Evolutionary conservation across 2,797 vertebrate genomes (phyloP).

Genomic region (Chiroxiphia lanceolata): DNA sequence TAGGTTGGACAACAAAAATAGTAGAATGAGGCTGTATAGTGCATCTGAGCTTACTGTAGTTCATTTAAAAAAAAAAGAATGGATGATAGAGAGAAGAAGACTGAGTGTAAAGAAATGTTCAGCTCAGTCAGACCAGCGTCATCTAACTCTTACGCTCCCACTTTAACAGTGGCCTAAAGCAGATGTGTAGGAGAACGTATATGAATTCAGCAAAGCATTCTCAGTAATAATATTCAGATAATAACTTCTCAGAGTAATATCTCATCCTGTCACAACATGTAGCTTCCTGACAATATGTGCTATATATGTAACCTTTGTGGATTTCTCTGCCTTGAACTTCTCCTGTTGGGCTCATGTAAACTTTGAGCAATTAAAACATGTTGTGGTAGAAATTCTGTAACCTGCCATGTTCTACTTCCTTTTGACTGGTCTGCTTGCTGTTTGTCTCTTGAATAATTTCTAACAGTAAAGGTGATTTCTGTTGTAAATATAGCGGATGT

Average conservation of each 20-base stretch:
- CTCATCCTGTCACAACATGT: background rate
- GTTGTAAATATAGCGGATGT: background rate
- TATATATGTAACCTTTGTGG: background rate
- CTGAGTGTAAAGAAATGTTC: background rate
- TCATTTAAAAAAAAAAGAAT: background rate
- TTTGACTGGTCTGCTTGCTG: background rate
- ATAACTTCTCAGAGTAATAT: too few species aligned
- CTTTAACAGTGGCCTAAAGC: background rate
- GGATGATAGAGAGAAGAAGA: background rate
- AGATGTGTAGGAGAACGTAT: background rate
- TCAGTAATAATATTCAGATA: too few species aligned
- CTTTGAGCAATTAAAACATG: background rate
- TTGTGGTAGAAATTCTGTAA: background rate
- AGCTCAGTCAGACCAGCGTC: background rate
- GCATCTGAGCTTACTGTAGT: background rate
- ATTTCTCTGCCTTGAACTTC: background rate
- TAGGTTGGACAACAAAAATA: slow-evolving; percentile 55
- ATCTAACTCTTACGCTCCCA: background rate
- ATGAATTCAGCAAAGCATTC: background rate
- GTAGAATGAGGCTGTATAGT: background rate
- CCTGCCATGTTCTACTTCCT: background rate
- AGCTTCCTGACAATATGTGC: background rate
- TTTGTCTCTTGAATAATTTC: background rate
- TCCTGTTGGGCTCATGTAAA: background rate
- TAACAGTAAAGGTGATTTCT: background rate